Base-by-base conservation (phyloP, 2,797 vertebrate species). In the Mus caroli region DNA sequence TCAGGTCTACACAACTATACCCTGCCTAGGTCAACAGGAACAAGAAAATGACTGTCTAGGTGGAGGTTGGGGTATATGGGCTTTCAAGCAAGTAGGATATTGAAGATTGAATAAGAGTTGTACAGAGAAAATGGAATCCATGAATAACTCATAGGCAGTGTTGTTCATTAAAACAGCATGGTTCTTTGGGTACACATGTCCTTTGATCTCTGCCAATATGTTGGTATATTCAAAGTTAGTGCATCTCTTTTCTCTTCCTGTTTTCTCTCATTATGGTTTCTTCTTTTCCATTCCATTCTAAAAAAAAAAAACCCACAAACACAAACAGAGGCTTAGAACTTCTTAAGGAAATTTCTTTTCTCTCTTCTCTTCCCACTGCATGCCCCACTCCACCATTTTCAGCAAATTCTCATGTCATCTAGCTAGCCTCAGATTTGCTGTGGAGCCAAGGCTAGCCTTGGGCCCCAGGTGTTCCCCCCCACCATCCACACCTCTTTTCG, bases 61-160 rank as follows among this genome's bases (percentile, higher is more conserved):
- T 86, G n/a, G n/a, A 54, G 40, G 22, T 9, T 69, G 6, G 20
- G 11, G 79, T 54, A 15, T 37, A 26, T n/a, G 54, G 28, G 24
- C 88, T 43, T 40, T 73, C 58, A 87, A 76, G 56, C 50, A 94
- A 46, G 69, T 87, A 46, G 69, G 92, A 43, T 92, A 34, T 22
- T 94, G 79, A 58, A 75, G 76, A 60, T 91, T 79, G 52, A 86
- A 71, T 34, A 88, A 54, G 54, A 94, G 50, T 76, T 79, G 26
- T 50, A 62, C 40, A 56, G 82, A 82, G 78, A 88, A 12, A 13
- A 26, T n/a, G 40, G 82, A 60, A 20, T 14, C 28, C 13, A 50
- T 46, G 17, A 24, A 15, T 67, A 77, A 52, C 64, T 86, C 83
- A 75, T 15, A 90, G 60, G 50, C 3, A 24, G 12, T 60, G 62